These are phyloP conservation scores for Hylomyscus alleni DNA, from an alignment of 2,797 vertebrate genomes.

Conservation along the genomic window DNA sequence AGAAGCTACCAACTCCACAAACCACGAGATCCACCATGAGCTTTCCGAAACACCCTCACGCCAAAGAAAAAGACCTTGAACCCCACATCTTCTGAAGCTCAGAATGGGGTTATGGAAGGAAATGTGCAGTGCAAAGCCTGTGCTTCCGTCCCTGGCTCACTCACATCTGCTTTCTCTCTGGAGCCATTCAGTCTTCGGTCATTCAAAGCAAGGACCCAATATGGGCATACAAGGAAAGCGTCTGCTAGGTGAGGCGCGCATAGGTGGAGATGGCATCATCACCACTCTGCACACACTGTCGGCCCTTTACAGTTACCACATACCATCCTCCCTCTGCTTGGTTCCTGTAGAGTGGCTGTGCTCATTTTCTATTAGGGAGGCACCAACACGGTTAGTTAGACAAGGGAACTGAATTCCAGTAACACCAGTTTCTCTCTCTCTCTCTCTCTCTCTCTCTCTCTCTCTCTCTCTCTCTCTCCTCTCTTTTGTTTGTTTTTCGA, in stretches of 20 bases:
- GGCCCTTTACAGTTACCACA: neutral
- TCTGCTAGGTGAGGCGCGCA: neutral
- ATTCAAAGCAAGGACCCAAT: conserved; percentile 33
- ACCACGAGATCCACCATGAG: neutral
- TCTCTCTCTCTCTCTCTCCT: no score
- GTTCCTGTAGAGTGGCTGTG: conserved; percentile 31
- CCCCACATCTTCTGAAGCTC: neutral
- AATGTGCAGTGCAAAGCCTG: neutral
- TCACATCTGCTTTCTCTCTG: neutral
- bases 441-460: no score
- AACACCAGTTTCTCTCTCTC: neutral
- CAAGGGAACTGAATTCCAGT: conserved; percentile 2
- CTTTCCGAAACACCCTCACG: neutral
- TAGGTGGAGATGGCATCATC: no score
- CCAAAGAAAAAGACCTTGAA: conserved; percentile 2
- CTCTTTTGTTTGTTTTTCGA: no score
- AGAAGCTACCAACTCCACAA: neutral
- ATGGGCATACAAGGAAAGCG: neutral
- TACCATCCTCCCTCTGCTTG: neutral
- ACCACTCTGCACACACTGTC: neutral
- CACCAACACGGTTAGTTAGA: neutral
- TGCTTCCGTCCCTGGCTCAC: neutral
- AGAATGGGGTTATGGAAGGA: neutral
- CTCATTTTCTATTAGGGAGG: conserved; percentile 37
- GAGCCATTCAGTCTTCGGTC: conserved; percentile 10